Conservation (phyloP, 2,888 invertebrate species). For the Pegoplata infirma region DNA sequence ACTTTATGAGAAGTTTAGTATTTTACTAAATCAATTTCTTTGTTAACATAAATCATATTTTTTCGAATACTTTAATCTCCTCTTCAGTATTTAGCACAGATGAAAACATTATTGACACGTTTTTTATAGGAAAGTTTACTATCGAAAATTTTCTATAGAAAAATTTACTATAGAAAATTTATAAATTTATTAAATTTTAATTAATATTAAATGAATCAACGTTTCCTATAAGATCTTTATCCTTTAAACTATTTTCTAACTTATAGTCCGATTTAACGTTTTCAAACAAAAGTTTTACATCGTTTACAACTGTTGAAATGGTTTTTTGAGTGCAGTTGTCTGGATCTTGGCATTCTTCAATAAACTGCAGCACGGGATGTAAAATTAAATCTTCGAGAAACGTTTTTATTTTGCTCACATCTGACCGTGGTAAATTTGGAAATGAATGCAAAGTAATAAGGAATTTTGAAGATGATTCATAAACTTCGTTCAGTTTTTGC, state of each 20-base stretch:
- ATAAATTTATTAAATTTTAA: no score
- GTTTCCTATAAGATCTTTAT: not conserved
- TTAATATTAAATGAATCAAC: not conserved
- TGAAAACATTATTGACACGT: no score
- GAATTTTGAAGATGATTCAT: not conserved
- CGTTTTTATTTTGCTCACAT: not conserved
- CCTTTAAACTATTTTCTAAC: not conserved
- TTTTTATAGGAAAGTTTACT: no score
- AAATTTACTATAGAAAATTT: no score
- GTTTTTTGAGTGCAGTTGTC: not conserved
- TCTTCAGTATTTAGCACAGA: no score
- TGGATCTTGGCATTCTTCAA: conserved; percentile 4
- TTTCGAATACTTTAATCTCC: no score
- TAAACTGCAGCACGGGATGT: not conserved
- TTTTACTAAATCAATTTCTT: no score
- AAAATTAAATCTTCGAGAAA: not conserved
- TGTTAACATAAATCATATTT: no score
- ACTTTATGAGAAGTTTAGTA: no score
- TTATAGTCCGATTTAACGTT: not conserved
- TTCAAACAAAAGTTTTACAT: not conserved
- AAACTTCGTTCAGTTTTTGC: not conserved
- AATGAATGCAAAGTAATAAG: not conserved
- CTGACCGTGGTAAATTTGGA: not conserved
- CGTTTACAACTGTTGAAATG: not conserved
- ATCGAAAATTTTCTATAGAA: no score